Conservation (phyloP, 2,888 invertebrate species). For the Anthophora plumipes region DNA sequence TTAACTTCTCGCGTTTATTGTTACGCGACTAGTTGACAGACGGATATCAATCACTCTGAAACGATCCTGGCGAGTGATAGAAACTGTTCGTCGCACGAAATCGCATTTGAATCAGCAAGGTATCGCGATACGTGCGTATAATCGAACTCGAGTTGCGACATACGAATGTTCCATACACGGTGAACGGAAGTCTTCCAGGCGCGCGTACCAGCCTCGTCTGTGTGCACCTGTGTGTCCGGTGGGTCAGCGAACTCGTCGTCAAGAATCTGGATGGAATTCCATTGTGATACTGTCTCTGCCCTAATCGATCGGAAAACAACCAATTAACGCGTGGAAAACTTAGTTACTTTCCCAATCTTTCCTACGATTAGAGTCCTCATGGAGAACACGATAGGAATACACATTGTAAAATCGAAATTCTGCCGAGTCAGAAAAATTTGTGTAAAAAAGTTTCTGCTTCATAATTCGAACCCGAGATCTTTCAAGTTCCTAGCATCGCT, state of each 20-base stretch:
- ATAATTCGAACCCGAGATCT: no score
- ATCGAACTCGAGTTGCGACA: conserved; percentile 72
- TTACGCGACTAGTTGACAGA: neutral
- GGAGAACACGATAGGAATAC: no score
- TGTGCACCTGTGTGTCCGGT: conserved; percentile 50
- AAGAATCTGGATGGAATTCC: conserved; percentile 71
- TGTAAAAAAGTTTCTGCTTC: no score
- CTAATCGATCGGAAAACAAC: neutral
- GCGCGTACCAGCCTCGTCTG: conserved; percentile 53
- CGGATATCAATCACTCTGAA: conserved; percentile 1
- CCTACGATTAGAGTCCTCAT: neutral
- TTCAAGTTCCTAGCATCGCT: no score
- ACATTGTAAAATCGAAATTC: no score
- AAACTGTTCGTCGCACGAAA: conserved; percentile 10
- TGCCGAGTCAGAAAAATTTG: no score
- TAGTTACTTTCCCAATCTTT: neutral
- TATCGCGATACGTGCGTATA: conserved; percentile 58
- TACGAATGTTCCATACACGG: conserved; percentile 63
- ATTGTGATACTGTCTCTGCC: conserved; percentile 55
- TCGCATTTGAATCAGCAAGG: conserved; percentile 19
- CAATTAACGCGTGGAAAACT: neutral
- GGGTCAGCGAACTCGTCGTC: conserved; percentile 71
- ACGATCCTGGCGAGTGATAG: neutral
- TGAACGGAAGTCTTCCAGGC: conserved; percentile 69
- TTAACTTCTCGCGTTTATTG: conserved; percentile 3